Conservation (phyloP, 2,113 vertebrate species). For the Microtus montanus region DNA sequence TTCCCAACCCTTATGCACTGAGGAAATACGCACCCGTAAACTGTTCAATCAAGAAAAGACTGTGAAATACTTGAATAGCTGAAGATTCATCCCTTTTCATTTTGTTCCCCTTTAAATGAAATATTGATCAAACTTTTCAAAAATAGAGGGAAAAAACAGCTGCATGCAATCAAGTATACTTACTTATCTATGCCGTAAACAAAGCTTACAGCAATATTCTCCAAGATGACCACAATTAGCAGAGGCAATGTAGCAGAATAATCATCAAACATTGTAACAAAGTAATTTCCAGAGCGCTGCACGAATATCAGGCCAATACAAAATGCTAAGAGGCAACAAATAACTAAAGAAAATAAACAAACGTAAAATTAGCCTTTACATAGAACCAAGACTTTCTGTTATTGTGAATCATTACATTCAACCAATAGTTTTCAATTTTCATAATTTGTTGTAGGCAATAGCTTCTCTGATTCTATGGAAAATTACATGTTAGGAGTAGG, state of each 20-base stretch:
- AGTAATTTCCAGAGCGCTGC: conserved; percentile 98
- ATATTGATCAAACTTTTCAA: conserved; percentile 25
- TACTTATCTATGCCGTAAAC: conserved; percentile 97
- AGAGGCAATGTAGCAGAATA: conserved; percentile 97
- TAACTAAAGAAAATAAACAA: conserved; percentile 87
- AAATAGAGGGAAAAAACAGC: conserved; percentile 31
- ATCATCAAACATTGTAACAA: conserved; percentile 98
- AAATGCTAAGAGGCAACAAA: conserved; percentile 94
- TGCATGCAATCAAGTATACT: conserved; percentile 73
- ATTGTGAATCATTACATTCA: conserved; percentile 36
- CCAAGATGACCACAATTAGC: conserved; percentile 95
- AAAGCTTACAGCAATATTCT: conserved; percentile 94
- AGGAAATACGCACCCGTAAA: neutral
- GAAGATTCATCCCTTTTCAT: neutral
- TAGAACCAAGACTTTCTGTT: neutral
- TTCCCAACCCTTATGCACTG: neutral
- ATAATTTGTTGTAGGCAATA: neutral
- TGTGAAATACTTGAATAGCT: neutral
- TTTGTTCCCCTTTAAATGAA: neutral
- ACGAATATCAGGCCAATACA: conserved; percentile 95
- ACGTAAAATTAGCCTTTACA: conserved; percentile 20
- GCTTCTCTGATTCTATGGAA: neutral
- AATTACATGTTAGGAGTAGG: neutral
- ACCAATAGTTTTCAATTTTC: neutral
- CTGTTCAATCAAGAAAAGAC: neutral